Base-by-base conservation (phyloP, 2,113 vertebrate genomes). In the Choloepus hoffmanni region DNA sequence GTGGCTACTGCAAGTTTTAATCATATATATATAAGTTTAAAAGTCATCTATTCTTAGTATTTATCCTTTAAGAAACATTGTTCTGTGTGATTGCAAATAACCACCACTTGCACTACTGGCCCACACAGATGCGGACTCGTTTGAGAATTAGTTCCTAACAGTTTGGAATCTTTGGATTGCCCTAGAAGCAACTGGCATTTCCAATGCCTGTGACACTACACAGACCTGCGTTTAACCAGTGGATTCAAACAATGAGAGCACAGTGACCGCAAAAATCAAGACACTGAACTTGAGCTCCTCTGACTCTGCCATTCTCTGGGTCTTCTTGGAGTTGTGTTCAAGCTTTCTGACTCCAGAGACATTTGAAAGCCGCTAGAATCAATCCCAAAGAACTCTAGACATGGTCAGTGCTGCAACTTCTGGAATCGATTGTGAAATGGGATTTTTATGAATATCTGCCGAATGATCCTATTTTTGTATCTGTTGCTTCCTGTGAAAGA, bases 241-340 rank as follows among this genome's bases (percentile, higher is more conserved):
- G 50, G 45, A 6, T 45, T 40, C 45, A 0, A 2, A 50, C 1
- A 7, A 30, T n/a, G 0, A 5, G 36, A 2, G 40, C 7, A 10
- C 18, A 0, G n/a, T 0, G 74, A 16, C 0, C 1, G 36, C 12
- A 18, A 26, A 16, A 21, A 1, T 0, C 3, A 2, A 63, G 70
- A 21, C 26, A 2, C 5, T 0, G 30, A 8, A 16, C 40, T 2
- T 0, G 12, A 0, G 2, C 0, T 8, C 55, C 43, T 23, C 0
- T 0, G 5, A 4, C 2, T 10, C 60, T 5, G 14, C 3, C 5
- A 0, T 3, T 12, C 84, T 10, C 2, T 0, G 23, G 3, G 65
- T 33, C 4, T 10, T 2, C 5, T 18, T 1, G 23, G 43, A 3
- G 19, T 21, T 4, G 33, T 14, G 21, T 36, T 18, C 19, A 0